Percentiles rank a stretch among this genome's conserved stretches.
Evolutionary conservation across 2,888 invertebrate genomes (phyloP).

Genomic region (Drosophila meridiana): DNA sequence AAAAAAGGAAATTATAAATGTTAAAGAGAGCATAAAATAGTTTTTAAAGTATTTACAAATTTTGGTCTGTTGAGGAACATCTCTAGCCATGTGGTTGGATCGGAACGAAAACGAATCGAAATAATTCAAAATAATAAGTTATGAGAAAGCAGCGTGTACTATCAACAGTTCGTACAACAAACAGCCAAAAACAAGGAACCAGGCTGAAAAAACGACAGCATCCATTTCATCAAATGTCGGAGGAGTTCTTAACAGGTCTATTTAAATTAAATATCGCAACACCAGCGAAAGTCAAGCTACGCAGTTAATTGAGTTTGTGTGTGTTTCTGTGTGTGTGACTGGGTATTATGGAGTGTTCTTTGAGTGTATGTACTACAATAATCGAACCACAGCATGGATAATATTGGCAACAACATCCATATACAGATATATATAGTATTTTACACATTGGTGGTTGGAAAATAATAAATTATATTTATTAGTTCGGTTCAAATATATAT

Average conservation of each 20-base stretch:
- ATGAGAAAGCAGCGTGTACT: constrained; percentile 56
- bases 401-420: constrained; percentile 62
- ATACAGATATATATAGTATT: constrained; percentile 33
- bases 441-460: constrained; percentile 50
- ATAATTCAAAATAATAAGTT: constrained; percentile 23
- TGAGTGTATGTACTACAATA: constrained; percentile 49
- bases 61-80: neutral
- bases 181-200: constrained; percentile 61
- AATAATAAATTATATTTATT: constrained; percentile 23
- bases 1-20: constrained; percentile 9
- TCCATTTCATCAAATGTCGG: constrained; percentile 30
- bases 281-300: constrained; percentile 70
- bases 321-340: constrained; percentile 8
- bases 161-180: constrained; percentile 62
- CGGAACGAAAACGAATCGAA: constrained; percentile 7
- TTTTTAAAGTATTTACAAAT: constrained; percentile 37
- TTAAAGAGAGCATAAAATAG: constrained; percentile 1
- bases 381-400: constrained; percentile 32
- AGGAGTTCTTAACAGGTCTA: constrained; percentile 43
- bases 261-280: constrained; percentile 60
- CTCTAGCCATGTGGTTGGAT: constrained; percentile 15
- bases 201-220: constrained; percentile 37
- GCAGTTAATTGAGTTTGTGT: constrained; percentile 35
- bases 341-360: constrained; percentile 11
- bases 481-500: constrained; percentile 12